Base-by-base conservation (phyloP, 2,113 vertebrate genomes). In the Empidonax traillii region DNA sequence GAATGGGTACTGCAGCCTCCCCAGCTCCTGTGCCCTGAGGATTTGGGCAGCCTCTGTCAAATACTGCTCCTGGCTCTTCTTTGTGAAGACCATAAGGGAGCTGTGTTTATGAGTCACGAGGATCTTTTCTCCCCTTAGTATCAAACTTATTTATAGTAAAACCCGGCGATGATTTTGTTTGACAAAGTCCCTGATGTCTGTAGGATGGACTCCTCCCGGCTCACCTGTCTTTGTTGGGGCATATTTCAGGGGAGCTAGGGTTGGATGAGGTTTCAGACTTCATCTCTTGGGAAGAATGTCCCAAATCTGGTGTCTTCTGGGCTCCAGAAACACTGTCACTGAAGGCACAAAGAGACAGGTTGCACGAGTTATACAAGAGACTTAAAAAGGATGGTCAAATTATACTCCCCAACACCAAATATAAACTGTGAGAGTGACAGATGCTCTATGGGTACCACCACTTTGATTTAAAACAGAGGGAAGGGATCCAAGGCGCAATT, bases 171-270 rank as follows among this genome's bases (percentile, higher is more conserved):
- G 5, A 7, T 35, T 83, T 74, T 61, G 33, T 80, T 55, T 59
- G 59, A 63, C 27, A 46, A 53, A 79, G 24, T 22, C 27, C 58
- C 51, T 18, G 51, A 17, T 10, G 16, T 37, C 74, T 79, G 27
- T 7, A 1, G 5, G 66, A 79, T 0, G 2, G 37, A 58, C 37
- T 63, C 51, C 56, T n/a, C 33, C 28, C 2, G 25, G 79, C 97
- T 98, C 97, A 99, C 99, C 98, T 99, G 75, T 99, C 99, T 89
- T 98, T 98, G 96, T 98, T 99, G 83, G 98, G 98, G 89, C 98
- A 99, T 81, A 98, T 99, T 98, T 99, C 99, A 6, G 99, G 99
- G 85, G 99, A 99, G 96, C 99, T 99, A 85, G 99, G 99, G 96
- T 99, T 99, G 69, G 99, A 99, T 1, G 98, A 99, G 25, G 98